Evolutionary conservation across 2,113 vertebrate genomes (phyloP).

Genomic region (Lepisosteus oculatus): DNA sequence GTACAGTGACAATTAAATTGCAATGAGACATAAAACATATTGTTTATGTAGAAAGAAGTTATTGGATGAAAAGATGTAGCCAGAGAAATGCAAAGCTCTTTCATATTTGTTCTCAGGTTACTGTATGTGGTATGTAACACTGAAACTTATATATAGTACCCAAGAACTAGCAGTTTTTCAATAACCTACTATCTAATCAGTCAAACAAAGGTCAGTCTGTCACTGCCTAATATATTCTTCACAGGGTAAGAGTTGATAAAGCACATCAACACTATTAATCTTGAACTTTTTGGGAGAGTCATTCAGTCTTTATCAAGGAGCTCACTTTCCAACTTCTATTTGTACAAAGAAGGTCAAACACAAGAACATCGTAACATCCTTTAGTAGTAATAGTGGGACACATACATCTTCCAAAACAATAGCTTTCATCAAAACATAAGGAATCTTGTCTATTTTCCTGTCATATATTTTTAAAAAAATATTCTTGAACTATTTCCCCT

Average conservation of each 20-base stretch:
- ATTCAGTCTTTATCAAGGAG: slow-evolving; percentile 17
- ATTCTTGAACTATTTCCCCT: slow-evolving; percentile 21
- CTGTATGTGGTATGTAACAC: not conserved
- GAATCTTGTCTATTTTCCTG: slow-evolving; percentile 19
- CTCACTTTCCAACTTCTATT: slow-evolving; percentile 14
- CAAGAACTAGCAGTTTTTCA: not conserved
- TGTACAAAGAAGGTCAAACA: slow-evolving; percentile 14
- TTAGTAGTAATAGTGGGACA: slow-evolving; percentile 12
- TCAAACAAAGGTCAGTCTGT: slow-evolving; percentile 7
- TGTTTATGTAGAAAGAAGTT: not conserved
- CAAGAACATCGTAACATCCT: slow-evolving; percentile 5
- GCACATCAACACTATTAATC: slow-evolving; percentile 6
- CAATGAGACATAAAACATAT: not conserved
- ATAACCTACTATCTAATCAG: not conserved
- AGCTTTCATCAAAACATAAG: slow-evolving; percentile 16
- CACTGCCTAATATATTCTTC: slow-evolving; percentile 7
- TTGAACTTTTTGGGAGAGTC: slow-evolving; percentile 11
- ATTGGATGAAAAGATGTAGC: not conserved
- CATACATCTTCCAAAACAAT: slow-evolving; percentile 27
- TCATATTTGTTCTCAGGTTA: not conserved
- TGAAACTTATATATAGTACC: not conserved
- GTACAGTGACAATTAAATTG: not conserved
- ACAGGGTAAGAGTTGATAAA: slow-evolving; percentile 18
- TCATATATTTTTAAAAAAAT: slow-evolving; percentile 28
- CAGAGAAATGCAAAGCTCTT: not conserved